Percentiles rank a stretch among this genome's conserved stretches.
phyloP scores from a whole-genome alignment of 2,797 vertebrate species.

The Syngnathus rostellatus region DNA sequence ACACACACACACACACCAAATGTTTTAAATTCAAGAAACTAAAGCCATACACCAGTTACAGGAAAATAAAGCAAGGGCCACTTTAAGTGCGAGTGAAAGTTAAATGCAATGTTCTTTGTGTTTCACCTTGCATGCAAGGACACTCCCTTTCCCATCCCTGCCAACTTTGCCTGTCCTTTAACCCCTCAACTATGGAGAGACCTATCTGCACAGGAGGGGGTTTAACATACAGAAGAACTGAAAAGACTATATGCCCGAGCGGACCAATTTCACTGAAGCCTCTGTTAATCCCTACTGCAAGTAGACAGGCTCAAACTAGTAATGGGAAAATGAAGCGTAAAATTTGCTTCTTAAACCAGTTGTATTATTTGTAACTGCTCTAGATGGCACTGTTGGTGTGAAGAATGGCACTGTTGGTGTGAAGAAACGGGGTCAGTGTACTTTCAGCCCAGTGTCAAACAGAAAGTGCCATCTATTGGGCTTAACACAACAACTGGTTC shows the following conservation, averaged over 20 bases:
- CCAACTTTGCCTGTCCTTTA: slow-evolving; percentile 30
- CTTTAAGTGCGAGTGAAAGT: slow-evolving; percentile 48
- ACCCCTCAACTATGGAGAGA: slow-evolving; percentile 31
- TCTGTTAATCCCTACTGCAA: slow-evolving; percentile 40
- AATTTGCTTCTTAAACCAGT: too few species aligned
- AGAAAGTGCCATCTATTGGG: too few species aligned
- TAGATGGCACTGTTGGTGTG: too few species aligned
- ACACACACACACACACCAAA: slow-evolving; percentile 58
- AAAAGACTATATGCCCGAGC: slow-evolving; percentile 30
- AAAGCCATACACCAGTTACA: slow-evolving; percentile 67
- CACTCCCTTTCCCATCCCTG: slow-evolving; percentile 6
- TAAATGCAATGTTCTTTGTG: slow-evolving; percentile 38
- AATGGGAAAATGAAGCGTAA: too few species aligned
- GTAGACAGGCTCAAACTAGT: slow-evolving; percentile 18
- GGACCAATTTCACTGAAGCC: slow-evolving; percentile 68
- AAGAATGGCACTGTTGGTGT: too few species aligned
- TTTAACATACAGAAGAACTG: slow-evolving; percentile 13
- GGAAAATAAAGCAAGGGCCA: slow-evolving; percentile 39
- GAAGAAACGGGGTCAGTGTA: too few species aligned
- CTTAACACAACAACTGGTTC: slow-evolving; percentile 1
- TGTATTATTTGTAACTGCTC: too few species aligned
- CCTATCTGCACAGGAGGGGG: background rate
- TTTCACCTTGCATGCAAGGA: slow-evolving; percentile 50
- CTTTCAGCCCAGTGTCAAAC: too few species aligned
- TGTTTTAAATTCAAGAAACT: slow-evolving; percentile 49